Percentiles rank a stretch among this genome's conserved stretches.
These are phyloP conservation scores for Eurytoma adleriae DNA, from an alignment of 2,888 invertebrate species.

Conservation along the genomic window DNA sequence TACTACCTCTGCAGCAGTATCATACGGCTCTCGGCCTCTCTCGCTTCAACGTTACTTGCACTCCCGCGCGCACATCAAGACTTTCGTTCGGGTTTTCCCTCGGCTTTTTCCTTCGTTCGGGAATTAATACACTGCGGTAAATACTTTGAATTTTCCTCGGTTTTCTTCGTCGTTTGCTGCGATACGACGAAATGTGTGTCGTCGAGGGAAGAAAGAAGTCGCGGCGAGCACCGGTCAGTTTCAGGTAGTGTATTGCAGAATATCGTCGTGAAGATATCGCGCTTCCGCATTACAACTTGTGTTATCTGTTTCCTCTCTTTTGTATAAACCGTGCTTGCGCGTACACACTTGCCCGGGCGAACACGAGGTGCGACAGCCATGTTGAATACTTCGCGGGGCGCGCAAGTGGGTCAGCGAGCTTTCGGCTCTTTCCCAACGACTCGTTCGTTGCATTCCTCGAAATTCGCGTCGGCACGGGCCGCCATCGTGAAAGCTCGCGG, in stretches of 20 bases:
- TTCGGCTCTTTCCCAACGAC: slow-evolving; percentile 3
- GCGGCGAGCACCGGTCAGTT: slow-evolving; percentile 14
- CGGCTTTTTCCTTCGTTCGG: not conserved
- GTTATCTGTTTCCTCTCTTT: slow-evolving; percentile 12
- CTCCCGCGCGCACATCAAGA: no score
- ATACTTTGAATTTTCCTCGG: slow-evolving; percentile 3
- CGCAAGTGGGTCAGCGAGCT: slow-evolving; percentile 60
- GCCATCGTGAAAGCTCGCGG: not conserved
- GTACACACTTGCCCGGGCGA: slow-evolving; percentile 18
- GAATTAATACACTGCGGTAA: not conserved
- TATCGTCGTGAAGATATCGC: slow-evolving; percentile 29
- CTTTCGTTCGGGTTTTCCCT: not conserved
- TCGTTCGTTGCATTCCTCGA: not conserved
- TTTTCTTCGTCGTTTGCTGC: not conserved
- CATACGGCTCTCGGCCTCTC: not conserved
- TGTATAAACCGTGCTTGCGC: not conserved
- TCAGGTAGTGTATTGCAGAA: slow-evolving; percentile 17
- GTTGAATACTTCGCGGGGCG: slow-evolving; percentile 54
- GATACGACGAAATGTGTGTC: slow-evolving; percentile 13
- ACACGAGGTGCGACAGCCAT: slow-evolving; percentile 56
- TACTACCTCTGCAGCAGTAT: not conserved
- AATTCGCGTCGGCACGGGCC: no score
- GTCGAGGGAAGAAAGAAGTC: slow-evolving; percentile 16
- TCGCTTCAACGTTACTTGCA: not conserved
- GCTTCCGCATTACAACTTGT: slow-evolving; percentile 53